Evolutionary conservation across 2,888 invertebrate species (phyloP).

Genomic region (Macrophya alboannulata): DNA sequence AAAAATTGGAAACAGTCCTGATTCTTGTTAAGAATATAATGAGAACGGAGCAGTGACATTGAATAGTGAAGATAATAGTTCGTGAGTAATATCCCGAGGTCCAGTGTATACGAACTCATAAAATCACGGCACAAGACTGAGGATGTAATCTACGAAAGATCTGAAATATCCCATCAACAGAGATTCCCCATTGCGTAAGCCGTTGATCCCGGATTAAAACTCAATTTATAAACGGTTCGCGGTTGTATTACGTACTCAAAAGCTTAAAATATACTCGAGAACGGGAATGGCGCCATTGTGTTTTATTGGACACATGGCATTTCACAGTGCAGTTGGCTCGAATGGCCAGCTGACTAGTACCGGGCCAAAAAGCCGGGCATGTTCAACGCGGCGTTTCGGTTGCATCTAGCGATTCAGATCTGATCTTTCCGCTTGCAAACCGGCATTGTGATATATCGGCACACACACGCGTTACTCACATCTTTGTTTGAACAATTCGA

Average conservation of each 20-base stretch:
- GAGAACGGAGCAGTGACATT: not conserved
- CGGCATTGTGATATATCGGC: slow-evolving; percentile 5
- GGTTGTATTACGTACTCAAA: slow-evolving; percentile 71
- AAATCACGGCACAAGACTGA: not conserved
- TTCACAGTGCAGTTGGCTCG: slow-evolving; percentile 64
- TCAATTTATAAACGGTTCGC: slow-evolving; percentile 74
- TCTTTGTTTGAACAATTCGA: not conserved
- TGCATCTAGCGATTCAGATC: slow-evolving; percentile 46
- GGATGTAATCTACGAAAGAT: slow-evolving; percentile 66
- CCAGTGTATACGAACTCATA: not conserved
- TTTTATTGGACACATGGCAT: slow-evolving; percentile 68
- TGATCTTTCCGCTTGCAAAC: slow-evolving; percentile 31
- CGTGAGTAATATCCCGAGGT: slow-evolving; percentile 20
- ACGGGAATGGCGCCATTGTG: slow-evolving; percentile 63
- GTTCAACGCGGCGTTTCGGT: slow-evolving; percentile 4
- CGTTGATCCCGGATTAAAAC: slow-evolving; percentile 74
- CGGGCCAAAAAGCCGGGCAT: slow-evolving; percentile 12
- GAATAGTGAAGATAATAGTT: not conserved
- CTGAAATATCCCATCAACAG: slow-evolving; percentile 67
- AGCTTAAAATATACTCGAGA: slow-evolving; percentile 73
- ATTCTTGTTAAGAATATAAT: not conserved
- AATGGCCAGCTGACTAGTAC: slow-evolving; percentile 51
- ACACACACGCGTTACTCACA: not conserved
- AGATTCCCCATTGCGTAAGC: slow-evolving; percentile 71
- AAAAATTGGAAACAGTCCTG: not conserved